phyloP scores from a whole-genome alignment of 2,888 invertebrate species.

The Physocephala rufipes region DNA sequence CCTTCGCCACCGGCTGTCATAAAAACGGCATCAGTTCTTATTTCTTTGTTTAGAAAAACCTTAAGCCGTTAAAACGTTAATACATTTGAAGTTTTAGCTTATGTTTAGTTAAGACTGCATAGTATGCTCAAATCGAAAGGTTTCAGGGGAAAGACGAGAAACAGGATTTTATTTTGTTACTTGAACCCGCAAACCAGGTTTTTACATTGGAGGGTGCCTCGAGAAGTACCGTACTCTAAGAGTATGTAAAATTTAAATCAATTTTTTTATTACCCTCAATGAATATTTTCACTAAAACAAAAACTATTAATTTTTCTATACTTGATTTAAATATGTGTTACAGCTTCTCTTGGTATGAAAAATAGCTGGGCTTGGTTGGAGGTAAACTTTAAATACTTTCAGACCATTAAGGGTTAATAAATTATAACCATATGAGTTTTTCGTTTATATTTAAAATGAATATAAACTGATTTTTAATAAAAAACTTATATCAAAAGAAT shows the following conservation, averaged over 20 bases:
- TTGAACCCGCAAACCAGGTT: neutral
- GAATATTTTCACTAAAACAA: neutral
- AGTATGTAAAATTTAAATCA: neutral
- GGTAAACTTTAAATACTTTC: neutral
- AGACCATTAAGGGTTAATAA: neutral
- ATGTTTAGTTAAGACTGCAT: no score
- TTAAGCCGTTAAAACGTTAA: no score
- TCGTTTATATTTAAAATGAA: no score
- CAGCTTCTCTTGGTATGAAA: neutral
- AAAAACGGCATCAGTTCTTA: no score
- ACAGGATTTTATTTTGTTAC: neutral
- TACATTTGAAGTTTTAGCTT: no score
- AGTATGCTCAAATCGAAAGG: no score
- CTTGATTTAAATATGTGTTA: neutral
- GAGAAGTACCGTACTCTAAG: neutral
- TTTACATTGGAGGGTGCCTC: neutral
- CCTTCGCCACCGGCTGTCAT: no score
- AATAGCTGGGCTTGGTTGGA: neutral
- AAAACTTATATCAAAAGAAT: no score
- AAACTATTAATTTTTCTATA: neutral
- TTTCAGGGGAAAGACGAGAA: neutral
- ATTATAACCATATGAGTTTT: no score
- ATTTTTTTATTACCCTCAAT: neutral
- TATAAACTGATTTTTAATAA: no score
- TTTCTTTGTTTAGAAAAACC: no score